Conservation (phyloP, 2,888 invertebrate genomes). For the Hoplodrina blanda region DNA sequence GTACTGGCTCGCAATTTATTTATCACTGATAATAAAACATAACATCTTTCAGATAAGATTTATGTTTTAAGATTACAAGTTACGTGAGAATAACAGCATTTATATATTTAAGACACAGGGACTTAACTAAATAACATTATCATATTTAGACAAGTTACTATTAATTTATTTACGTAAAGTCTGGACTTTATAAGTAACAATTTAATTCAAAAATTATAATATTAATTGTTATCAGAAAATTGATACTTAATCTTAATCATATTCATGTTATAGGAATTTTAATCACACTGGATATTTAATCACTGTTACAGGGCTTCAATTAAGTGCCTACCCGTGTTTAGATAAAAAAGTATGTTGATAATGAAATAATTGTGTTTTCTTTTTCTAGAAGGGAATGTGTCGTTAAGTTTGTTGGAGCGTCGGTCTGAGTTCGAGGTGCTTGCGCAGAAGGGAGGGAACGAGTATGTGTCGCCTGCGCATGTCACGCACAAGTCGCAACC, state of each 20-base stretch:
- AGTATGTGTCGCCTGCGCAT: constrained; percentile 70
- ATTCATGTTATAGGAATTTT: constrained; percentile 49
- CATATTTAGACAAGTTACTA: not conserved
- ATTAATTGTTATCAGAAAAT: constrained; percentile 27
- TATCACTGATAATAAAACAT: constrained; percentile 42
- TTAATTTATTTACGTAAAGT: not conserved
- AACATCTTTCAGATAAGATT: constrained; percentile 40
- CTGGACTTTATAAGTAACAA: constrained; percentile 11
- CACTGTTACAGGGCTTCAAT: constrained; percentile 20
- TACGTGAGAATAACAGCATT: constrained; percentile 15
- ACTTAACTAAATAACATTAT: not conserved
- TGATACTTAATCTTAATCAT: constrained; percentile 24
- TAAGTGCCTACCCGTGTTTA: constrained; percentile 24
- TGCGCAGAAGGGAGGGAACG: constrained; percentile 77
- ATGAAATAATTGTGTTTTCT: constrained; percentile 8
- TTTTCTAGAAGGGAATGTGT: constrained; percentile 82
- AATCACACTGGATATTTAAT: constrained; percentile 43
- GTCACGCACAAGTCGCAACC: constrained; percentile 59
- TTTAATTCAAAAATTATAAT: constrained; percentile 18
- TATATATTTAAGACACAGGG: constrained; percentile 10
- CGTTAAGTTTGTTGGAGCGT: constrained; percentile 80
- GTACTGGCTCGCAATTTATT: constrained; percentile 38
- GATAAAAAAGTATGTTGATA: constrained; percentile 26
- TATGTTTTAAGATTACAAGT: constrained; percentile 18
- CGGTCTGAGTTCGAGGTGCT: constrained; percentile 83